Conservation (phyloP, 1,140 invertebrate genomes). For the Cylas formicarius region DNA sequence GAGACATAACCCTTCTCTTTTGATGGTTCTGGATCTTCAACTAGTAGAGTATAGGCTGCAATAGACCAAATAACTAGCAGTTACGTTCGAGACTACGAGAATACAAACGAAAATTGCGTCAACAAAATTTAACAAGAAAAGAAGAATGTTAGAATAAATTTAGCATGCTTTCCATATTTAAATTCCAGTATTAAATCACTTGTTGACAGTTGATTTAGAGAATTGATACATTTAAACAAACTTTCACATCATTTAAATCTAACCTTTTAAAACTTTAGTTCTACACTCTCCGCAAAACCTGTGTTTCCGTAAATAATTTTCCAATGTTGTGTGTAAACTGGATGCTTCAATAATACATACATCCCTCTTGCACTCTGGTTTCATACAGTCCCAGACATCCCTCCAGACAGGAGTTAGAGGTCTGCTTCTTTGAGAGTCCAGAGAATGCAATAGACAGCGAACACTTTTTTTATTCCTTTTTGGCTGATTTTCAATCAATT, state of each 20-base stretch:
- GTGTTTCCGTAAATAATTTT: slow-evolving; percentile 85
- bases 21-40: slow-evolving; percentile 71
- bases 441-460: slow-evolving; percentile 76
- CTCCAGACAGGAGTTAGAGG: slow-evolving; percentile 63
- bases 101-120: too few relatives aligned
- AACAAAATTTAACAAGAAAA: too few relatives aligned
- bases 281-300: slow-evolving; percentile 88
- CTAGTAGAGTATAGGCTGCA: slow-evolving; percentile 76
- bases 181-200: too few relatives aligned
- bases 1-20: slow-evolving; percentile 86
- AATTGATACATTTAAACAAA: too few relatives aligned
- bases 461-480: slow-evolving; percentile 75
- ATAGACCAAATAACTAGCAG: slow-evolving; percentile 42
- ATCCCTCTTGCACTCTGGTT: slow-evolving; percentile 72
- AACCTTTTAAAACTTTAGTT: slow-evolving; percentile 64
- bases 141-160: too few relatives aligned
- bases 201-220: too few relatives aligned
- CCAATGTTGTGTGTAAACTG: slow-evolving; percentile 73
- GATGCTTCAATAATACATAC: slow-evolving; percentile 78
- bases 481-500: slow-evolving; percentile 71
- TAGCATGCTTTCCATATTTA: too few relatives aligned
- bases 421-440: slow-evolving; percentile 75
- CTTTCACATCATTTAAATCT: too few relatives aligned
- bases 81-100: too few relatives aligned
- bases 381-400: slow-evolving; percentile 84